Base-by-base conservation (phyloP, 2,113 vertebrate genomes). In the Nyctibius bracteatus region DNA sequence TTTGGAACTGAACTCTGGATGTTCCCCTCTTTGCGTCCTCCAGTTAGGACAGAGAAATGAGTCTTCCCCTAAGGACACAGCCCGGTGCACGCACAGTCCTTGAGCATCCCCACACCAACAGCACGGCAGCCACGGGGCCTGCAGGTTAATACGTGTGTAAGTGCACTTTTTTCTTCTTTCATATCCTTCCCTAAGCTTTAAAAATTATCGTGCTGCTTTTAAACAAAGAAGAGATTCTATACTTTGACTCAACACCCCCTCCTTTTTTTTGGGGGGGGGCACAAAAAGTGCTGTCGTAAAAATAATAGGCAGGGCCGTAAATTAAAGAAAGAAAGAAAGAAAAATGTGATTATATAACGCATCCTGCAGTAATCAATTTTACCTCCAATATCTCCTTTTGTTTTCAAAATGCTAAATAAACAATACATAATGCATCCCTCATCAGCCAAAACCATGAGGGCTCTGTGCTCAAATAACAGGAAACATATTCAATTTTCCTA, bases 401-500 rank as follows among this genome's bases (percentile, higher is more conserved):
- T 98, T 98, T 98, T 98, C 97, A 97, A 98, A 98, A 98, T 98
- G 97, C 98, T 98, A 98, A 98, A 98, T 98, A 98, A 98, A 98
- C 98, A 98, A 98, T 98, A 98, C 98, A 98, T 98, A 98, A 98
- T 98, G 97, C 98, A 98, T 98, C 97, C 98, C 98, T 98, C 98
- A 98, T 98, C 98, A 98, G 97, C 97, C 97, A 97, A 98, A 98
- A 98, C 97, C 98, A 97, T 97, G 97, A 98, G 98, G 98, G 98
- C 98, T 98, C 98, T 97, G 98, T 97, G 98, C 98, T 98, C 98
- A 98, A 98, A 98, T 98, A 98, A 98, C 98, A 98, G 98, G 98
- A 98, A 98, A 98, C 98, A 98, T 98, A 98, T 98, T 98, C 98
- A 98, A 98, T 98, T 98, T 98, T 98, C 98, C 98, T 98, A 98